Base-by-base conservation (phyloP, 1,140 invertebrate genomes). In the Anadara kagoshimensis region DNA sequence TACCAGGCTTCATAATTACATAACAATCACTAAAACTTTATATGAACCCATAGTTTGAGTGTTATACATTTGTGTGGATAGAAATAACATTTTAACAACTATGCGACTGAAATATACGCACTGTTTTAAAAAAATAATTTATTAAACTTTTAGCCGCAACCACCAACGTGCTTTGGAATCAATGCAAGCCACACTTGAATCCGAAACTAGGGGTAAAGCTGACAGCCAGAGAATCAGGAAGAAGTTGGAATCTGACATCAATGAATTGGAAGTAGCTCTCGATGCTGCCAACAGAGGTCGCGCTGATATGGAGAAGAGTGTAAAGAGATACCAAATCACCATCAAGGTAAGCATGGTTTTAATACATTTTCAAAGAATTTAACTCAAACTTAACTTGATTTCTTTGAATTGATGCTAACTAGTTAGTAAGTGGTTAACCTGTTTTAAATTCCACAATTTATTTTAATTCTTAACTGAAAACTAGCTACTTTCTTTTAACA, bases 221-320 rank as follows among this genome's bases (percentile, higher is more conserved):
- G 98, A 99, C 93, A 97, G 97, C 78, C 93, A 98, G 81, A 95
- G 97, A 91, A 95, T 99, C 94, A 99, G 99, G 95, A 99, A 99
- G 95, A 99, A 99, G 92, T 92, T 99, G 82, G 98, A 99, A 91
- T 94, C 95, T 82, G 98, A 99, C 92, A 99, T 99, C 92, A 99
- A 99, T 90, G 98, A 99, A 90, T 92, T 99, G 63, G 98, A 99
- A 91, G 98, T 99, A 84, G 97, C 97, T 85, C 92, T 99, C 83
- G 98, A 99, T 93, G 76, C 75, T 62, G 80, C 88, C 65, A 89
- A 89, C 80, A 76, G 88, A 26, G 96, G 95, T 80, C 98, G 98
- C 89, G 96, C 96, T 85, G 98, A 99, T 89, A 95, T 97, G 76
- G 98, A 99, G 91, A 99, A 99, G 94, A 98, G 96, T 91, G 97